Evolutionary conservation across 2,888 invertebrate species (phyloP), one percentile per base, ranked within the genome.

Genomic region (Metalampra italica): DNA sequence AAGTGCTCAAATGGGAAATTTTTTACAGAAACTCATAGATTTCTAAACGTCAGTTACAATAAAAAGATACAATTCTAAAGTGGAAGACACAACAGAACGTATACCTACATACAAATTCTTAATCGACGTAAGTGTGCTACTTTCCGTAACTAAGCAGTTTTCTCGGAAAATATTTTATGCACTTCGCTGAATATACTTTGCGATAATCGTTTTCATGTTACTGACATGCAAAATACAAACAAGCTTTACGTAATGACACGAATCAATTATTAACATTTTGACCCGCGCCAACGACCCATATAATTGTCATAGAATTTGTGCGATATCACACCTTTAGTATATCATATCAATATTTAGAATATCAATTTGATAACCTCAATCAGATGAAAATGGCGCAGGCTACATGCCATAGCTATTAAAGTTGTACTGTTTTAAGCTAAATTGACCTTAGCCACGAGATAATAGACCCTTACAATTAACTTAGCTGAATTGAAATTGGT

Each of bases 81-180:
- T n/a, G n/a, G n/a, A n/a, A n/a, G n/a, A 22, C 22, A 22, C 5
- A 22, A 22, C 5, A 22, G 22, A 5, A 22, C 22, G 5, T 22
- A n/a, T 22, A 22, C 22, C 5, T 22, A 34, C 3, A 34, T 34
- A 1, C 34, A 34, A 34, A 34, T 9, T 4, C 11, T 11, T 34
- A 7, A 34, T 3, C 34, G 3, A 34, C 7, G 9, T 11, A 4
- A 9, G 3, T 34, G 11, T 34, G 13, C 9, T 14, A 14, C 7
- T 8, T 55, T 56, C 52, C 54, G 38, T 13, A 44, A 46, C 48
- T 51, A 45, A 60, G 56, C n/a, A n/a, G n/a, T n/a, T 63, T 63
- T 66, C 71, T 59, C 47, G 53, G 66, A 71, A 22, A 78, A 67
- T 68, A 62, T 63, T n/a, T 70, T 60, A 58, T 62, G 59, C 53